Conservation (phyloP, 1,140 invertebrate species). For the Globodera rostochiensis region DNA sequence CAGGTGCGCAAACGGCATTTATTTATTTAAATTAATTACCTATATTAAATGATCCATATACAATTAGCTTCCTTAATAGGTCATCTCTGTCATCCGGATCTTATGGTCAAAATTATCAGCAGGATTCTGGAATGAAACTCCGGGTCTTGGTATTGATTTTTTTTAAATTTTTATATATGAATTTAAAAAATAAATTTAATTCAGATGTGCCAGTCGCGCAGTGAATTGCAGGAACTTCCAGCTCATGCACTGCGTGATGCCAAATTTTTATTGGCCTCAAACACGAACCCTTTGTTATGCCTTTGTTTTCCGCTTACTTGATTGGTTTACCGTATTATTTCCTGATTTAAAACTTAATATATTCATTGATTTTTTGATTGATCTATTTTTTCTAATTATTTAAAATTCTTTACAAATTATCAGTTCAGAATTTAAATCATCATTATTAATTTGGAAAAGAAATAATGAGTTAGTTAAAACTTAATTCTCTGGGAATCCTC, state of each 20-base stretch:
- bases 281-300: constrained; percentile 46
- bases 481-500: no score
- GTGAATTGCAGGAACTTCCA: constrained; percentile 46
- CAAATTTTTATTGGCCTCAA: constrained; percentile 47
- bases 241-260: constrained; percentile 47
- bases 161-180: neutral
- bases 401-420: no score
- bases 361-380: no score
- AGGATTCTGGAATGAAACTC: constrained; percentile 27
- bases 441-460: no score
- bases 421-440: no score
- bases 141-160: constrained; percentile 16
- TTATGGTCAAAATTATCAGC: constrained; percentile 4
- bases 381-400: no score
- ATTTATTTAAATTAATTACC: neutral
- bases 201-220: constrained; percentile 57
- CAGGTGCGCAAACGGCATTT: constrained; percentile 1
- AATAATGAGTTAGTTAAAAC: no score
- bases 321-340: neutral
- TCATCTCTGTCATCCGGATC: constrained; percentile 3
- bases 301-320: constrained; percentile 51
- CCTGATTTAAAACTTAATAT: no score
- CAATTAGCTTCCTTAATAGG: neutral
- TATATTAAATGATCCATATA: neutral
- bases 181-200: neutral